Percentiles rank a stretch among this genome's conserved stretches.
Evolutionary conservation across 2,113 vertebrate genomes (phyloP).

Genomic region (Heterotis niloticus): DNA sequence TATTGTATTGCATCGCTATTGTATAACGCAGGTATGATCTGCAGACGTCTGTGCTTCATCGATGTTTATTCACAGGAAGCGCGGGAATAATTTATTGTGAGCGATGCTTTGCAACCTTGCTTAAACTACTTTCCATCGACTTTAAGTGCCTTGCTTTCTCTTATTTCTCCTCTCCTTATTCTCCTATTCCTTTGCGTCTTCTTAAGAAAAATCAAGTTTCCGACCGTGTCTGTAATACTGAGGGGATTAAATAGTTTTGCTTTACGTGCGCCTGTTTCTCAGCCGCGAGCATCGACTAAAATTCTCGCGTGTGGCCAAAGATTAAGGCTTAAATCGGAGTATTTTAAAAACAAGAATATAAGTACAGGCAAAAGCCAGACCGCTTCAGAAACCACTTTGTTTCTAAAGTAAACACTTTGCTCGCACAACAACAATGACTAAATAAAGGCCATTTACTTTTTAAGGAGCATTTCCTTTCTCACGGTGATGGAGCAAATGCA

Average conservation of each 20-base stretch:
- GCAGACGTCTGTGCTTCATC: background rate
- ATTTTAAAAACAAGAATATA: background rate
- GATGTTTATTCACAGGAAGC: background rate
- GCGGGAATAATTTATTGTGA: background rate
- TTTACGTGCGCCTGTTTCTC: background rate
- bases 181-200: background rate
- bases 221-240: background rate
- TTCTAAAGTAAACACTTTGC: constrained; percentile 4
- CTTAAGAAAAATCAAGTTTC: background rate
- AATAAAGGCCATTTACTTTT: background rate
- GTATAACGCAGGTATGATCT: no score
- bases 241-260: background rate
- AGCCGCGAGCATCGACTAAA: background rate
- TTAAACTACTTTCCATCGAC: background rate
- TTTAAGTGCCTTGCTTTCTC: no score
- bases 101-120: background rate
- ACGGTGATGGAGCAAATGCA: background rate
- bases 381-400: no score
- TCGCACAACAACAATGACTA: background rate
- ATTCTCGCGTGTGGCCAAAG: constrained; percentile 8
- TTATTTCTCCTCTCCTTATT: no score
- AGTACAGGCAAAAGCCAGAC: background rate
- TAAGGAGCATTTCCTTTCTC: constrained; percentile 9
- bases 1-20: background rate
- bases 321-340: background rate